Conservation (phyloP, 35 echinoderm and acorn worm genomes). For the Chiridota heheva region DNA sequence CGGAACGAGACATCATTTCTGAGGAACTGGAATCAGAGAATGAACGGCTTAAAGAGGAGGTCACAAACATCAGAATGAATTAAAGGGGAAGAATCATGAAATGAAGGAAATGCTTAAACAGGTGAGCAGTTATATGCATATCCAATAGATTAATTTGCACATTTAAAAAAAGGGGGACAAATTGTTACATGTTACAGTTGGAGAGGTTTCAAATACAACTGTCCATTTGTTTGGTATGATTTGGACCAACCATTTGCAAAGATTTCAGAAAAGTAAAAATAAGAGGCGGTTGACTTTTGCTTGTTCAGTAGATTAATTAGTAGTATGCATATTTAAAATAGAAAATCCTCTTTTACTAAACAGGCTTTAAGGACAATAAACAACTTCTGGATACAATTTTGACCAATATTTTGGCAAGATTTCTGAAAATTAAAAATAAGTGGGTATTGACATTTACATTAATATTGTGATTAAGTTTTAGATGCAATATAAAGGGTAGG, state of each 20-base stretch:
- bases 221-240: neutral
- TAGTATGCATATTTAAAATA: too few species aligned
- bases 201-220: neutral
- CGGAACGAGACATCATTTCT: constrained; percentile 83
- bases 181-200: neutral
- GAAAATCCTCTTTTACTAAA: too few species aligned
- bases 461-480: too few species aligned
- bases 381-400: too few species aligned
- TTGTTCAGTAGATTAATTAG: too few species aligned
- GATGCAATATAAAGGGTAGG: too few species aligned
- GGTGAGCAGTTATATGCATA: constrained; percentile 29
- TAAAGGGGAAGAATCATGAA: constrained; percentile 75
- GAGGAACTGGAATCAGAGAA: constrained; percentile 96
- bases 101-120: constrained; percentile 69
- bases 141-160: neutral
- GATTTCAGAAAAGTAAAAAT: too few species aligned
- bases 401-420: too few species aligned
- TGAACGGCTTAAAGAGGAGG: constrained; percentile 86
- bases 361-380: too few species aligned
- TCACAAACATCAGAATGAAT: constrained; percentile 52
- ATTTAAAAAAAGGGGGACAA: neutral
- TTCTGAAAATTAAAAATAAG: too few species aligned
- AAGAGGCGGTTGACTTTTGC: too few species aligned
- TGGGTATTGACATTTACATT: too few species aligned
- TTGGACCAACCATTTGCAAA: neutral